Evolutionary conservation across 2,888 invertebrate species (phyloP), one percentile per base, ranked within the genome.

Genomic region (Seira sanloemensis): DNA sequence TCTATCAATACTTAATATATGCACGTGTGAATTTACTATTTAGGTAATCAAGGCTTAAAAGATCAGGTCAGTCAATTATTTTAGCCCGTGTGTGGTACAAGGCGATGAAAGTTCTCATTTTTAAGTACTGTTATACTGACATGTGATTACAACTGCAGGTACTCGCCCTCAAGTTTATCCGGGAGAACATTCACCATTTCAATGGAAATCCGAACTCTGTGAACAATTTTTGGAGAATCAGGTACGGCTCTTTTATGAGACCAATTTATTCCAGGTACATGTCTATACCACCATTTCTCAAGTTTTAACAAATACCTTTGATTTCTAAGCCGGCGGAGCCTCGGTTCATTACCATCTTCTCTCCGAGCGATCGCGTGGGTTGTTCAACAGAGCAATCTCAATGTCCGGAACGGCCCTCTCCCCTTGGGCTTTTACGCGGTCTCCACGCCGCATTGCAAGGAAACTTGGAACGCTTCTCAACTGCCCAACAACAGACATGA

Each of bases 361-460:
- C 0, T 88, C 88, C 0, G 86, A 88, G 9, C 69, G 79, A 85
- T 73, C 16, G 9, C 9, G 18, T 62, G 90, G 90, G 1, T 89
- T 92, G 24, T 92, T 92, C 87, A 90, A 91, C 71, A 90, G 91
- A 68, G 92, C 91, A 7, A 91, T 92, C 25, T 90, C 91, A 0
- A 78, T 85, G 85, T 85, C 80, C 7, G 86, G 92, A 0, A 91
- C 91, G 0, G 92, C 92, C 74, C 78, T 89, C 0, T 79, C 78
- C 9, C 88, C 88, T 4, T 89, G 89, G 89, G 89, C 94, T 0
- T 92, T 94, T 0, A 92, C 94, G 0, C 79, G 88, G 1, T 76
- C 77, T 18, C 96, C 90, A 91, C 95, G 23, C 93, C 94, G 16
- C 91, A 91, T 37, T 7, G 88, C 88, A 5, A 87, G 80, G 19